Base-by-base conservation (phyloP, 2,888 invertebrate genomes). In the Hirtodrosophila alboralis region DNA sequence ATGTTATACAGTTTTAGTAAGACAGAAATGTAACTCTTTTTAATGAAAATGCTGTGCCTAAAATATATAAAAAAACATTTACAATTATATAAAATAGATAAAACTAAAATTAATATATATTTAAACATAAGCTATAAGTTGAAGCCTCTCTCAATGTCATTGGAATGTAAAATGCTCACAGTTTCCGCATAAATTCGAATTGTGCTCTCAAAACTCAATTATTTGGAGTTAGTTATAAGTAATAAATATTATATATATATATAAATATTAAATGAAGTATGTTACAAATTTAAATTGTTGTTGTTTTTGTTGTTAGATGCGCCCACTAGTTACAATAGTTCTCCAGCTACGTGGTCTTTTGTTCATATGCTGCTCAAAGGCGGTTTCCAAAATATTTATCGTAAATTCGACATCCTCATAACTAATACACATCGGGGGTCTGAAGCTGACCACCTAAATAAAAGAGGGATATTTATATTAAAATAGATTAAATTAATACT, bases 351-450 rank as follows among this genome's bases (percentile, higher is more conserved):
- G 83, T 23, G 75, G 72, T 18, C 69, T 77, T 54, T 90, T 90
- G 13, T 69, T 74, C 60, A 85, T 70, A 52, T 89, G 77, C 18
- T 78, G 72, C 6, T 65, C 58, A 5, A 90, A 77, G 28, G 83
- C 86, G 3, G 73, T 80, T 38, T 86, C 88, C 48, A 96, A 87
- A 12, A 93, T 93, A 13, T 92, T 91, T 8, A 95, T 87, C 0
- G 95, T 92, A 76, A 95, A 95, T 87, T 97, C 95, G 0, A 94
- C 96, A 90, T 98, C 97, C 43, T 93, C 93, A 89, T 94, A 94
- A 6, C 94, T 95, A 53, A 98, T 93, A 89, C 98, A 98, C 95
- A 99, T 95, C 0, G 99, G 98, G 9, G 99, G 99, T 88, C 97
- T 96, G 63, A 99, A 94, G 79, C 98, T 92, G 54, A 99, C 91